Percentiles rank a stretch among this genome's conserved stretches.
These are phyloP conservation scores for Saccostrea echinata DNA, from an alignment of 1,140 invertebrate genomes.

Conservation along the genomic window DNA sequence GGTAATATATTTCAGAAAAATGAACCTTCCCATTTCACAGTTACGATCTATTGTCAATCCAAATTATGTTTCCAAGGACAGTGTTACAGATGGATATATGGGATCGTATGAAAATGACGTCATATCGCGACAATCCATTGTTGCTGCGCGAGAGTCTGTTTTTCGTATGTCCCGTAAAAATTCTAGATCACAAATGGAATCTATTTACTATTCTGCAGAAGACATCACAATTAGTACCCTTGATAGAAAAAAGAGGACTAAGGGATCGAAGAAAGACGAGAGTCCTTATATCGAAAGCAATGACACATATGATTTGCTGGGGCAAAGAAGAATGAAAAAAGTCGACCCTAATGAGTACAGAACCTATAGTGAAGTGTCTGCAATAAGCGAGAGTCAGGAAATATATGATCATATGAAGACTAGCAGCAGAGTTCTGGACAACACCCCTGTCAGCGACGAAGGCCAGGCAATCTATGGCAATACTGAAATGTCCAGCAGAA, in stretches of 20 bases:
- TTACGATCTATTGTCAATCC: conserved; percentile 10
- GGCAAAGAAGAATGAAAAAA: neutral
- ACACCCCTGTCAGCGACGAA: neutral
- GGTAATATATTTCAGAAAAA: neutral
- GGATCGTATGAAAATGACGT: neutral
- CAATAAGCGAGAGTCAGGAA: neutral
- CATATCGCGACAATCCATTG: conserved; percentile 16
- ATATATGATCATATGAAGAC: neutral
- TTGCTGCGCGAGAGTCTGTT: neutral
- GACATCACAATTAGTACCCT: neutral
- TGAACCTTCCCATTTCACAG: neutral
- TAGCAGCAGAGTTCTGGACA: neutral
- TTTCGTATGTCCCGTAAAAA: neutral
- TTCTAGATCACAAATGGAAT: neutral
- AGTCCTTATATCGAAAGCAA: neutral
- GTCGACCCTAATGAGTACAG: neutral
- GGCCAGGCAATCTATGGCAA: neutral
- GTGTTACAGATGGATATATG: neutral
- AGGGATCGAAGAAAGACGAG: neutral
- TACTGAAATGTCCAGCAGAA: neutral
- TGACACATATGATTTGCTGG: neutral
- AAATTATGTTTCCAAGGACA: conserved; percentile 26
- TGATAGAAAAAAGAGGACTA: neutral
- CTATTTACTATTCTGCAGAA: neutral
- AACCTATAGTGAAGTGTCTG: neutral